phyloP scores from a whole-genome alignment of 2,888 invertebrate genomes.

The Gerosis bhagava region DNA sequence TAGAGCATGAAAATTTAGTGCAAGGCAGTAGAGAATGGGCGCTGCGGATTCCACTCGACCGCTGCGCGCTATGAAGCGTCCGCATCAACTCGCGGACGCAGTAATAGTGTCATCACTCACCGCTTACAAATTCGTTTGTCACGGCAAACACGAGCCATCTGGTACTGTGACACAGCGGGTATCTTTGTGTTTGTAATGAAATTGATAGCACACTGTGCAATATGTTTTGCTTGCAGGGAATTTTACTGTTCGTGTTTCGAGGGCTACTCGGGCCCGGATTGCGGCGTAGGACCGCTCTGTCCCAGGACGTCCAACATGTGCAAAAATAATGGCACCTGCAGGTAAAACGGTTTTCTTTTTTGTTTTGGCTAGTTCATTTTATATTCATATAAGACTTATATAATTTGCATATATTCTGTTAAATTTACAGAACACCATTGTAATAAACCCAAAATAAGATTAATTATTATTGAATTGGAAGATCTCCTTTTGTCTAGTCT shows the following conservation, averaged over 20 bases:
- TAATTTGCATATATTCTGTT: too few species aligned
- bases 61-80: neutral
- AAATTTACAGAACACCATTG: too few species aligned
- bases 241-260: conserved; percentile 92
- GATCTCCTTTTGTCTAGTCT: too few species aligned
- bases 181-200: conserved; percentile 12
- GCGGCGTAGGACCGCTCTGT: conserved; percentile 92
- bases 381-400: too few species aligned
- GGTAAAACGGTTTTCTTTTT: conserved; percentile 77
- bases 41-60: conserved; percentile 1
- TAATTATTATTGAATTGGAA: too few species aligned
- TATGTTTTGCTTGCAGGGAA: conserved; percentile 73
- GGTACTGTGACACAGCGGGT: conserved; percentile 5
- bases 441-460: too few species aligned
- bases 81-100: conserved; percentile 22
- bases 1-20: conserved; percentile 23
- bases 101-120: conserved; percentile 38
- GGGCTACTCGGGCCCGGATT: conserved; percentile 90
- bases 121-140: conserved; percentile 38
- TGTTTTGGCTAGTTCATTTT: neutral
- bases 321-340: conserved; percentile 92
- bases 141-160: conserved; percentile 20
- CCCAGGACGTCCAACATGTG: conserved; percentile 83
- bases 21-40: conserved; percentile 11
- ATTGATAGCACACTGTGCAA: conserved; percentile 36